These are phyloP conservation scores for Sphaeridia pumilis DNA, from an alignment of 2,888 invertebrate species.

Conservation along the genomic window DNA sequence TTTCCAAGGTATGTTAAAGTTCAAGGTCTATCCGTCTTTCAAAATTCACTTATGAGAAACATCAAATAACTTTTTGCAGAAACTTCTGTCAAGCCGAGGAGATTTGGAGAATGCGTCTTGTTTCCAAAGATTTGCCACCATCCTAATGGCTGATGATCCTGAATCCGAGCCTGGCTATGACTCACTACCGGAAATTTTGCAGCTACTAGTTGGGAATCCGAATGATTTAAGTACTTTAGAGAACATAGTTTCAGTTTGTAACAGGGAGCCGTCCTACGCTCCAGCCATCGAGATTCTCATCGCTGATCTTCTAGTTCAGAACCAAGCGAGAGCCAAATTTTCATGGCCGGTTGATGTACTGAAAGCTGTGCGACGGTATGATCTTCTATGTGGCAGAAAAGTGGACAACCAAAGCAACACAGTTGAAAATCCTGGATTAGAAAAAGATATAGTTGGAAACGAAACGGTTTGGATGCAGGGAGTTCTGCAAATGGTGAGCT, in stretches of 20 bases:
- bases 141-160: conserved; percentile 9
- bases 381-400: conserved; percentile 27
- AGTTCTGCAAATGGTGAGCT: conserved; percentile 27
- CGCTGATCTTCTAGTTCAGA: conserved; percentile 30
- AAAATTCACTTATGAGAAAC: not conserved
- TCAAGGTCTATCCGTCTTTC: not conserved
- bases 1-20: conserved; percentile 6
- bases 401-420: not conserved
- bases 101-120: not conserved
- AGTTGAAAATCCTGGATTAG: conserved; percentile 11
- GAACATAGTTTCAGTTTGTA: conserved; percentile 20
- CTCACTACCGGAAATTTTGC: conserved; percentile 27
- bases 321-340: conserved; percentile 23
- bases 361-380: conserved; percentile 23
- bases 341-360: conserved; percentile 28
- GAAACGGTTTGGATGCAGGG: conserved; percentile 27
- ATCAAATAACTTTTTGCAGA: not conserved
- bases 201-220: conserved; percentile 26
- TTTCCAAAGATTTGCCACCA: conserved; percentile 9
- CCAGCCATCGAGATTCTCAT: conserved; percentile 31
- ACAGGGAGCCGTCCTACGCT: conserved; percentile 21
- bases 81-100: not conserved
- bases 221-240: conserved; percentile 22
- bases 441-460: conserved; percentile 21
- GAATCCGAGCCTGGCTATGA: conserved; percentile 15